Percentiles rank a stretch among this genome's conserved stretches.
phyloP scores from a whole-genome alignment of 2,113 vertebrate species.

The human (Homo sapiens) region GRCh38 chr1:10222001-10222500 shows the following conservation, averaged over 20 bases:
- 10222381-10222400: neutral
- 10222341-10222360: neutral
- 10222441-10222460: slow-evolving; percentile 10
- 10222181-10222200: neutral
- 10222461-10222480: neutral
- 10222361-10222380: neutral
- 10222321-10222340: neutral
- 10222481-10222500: neutral
- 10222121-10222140: neutral
- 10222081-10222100: neutral
- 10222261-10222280: neutral
- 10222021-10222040: neutral
- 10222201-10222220: neutral
- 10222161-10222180: neutral
- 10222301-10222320: neutral
- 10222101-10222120: neutral
- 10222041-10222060: neutral
- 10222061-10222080: neutral
- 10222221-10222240: neutral
- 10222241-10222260: neutral
- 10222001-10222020: neutral
- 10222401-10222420: neutral
- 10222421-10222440: neutral
- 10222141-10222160: neutral
- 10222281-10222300: neutral